Base-by-base conservation (phyloP, 2,113 vertebrate species). In the Callipepla squamata region DNA sequence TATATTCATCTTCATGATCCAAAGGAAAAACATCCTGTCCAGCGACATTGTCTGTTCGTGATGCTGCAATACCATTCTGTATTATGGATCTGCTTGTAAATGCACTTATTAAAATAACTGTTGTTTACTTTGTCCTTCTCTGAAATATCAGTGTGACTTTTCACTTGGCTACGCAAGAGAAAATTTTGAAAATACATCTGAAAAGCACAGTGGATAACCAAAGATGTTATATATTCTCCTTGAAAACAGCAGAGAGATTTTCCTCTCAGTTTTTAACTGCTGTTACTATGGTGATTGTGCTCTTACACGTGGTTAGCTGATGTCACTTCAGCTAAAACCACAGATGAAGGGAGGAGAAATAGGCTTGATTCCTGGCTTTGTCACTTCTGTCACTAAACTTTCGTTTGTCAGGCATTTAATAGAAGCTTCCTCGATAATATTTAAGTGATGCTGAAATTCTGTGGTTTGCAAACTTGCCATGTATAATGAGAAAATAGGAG, bases 201-300 rank as follows among this genome's bases (percentile, higher is more conserved):
- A 62, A 91, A 89, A 74, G 67, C 48, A 30, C 28, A 78, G 19
- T 79, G 66, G 45, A 65, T 80, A 93, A 85, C 47, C 50, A 62
- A 74, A 68, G 58, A 76, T 75, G 45, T 75, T 94, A 58, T 16
- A 83, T 76, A 83, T 93, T 92, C 42, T 79, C 81, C 92, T 95
- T 92, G 94, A 95, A 94, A 95, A 28, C n/a, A 66, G 58, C 82
- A 84, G 51, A 62, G 28, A 75, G 96, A 97, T 98, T 97, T 94
- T 97, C 55, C 15, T 89, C 94, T 97, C 96, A 96, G 95, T 96
- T 95, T 94, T 91, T 89, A 97, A 92, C 97, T 96, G 89, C 76
- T 61, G 97, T 98, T 98, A 93, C 97, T 97, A 97, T 97, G 97
- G 98, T 95, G 97, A 98, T 94, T 76, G 96, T 94, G 93, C 92